Evolutionary conservation across 2,113 vertebrate genomes (phyloP).

Genomic region (Enhydra lutris): DNA sequence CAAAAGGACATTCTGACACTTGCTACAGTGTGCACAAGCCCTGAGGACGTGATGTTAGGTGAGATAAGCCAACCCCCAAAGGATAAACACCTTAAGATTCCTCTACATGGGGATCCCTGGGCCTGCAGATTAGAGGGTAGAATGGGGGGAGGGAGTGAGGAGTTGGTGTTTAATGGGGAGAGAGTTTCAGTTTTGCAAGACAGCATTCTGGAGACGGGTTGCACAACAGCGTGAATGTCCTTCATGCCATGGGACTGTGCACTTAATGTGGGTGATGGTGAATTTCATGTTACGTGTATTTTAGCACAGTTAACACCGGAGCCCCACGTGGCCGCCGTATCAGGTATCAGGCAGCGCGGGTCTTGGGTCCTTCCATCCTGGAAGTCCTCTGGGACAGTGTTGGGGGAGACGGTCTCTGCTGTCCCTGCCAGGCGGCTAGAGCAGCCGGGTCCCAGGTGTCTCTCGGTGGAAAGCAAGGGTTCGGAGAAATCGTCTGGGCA

Average conservation of each 20-base stretch:
- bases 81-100: rapidly evolving
- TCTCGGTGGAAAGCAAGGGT: neutral
- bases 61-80: neutral
- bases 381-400: neutral
- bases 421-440: rapidly evolving
- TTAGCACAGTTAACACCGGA: rapidly evolving
- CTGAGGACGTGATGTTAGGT: rapidly evolving
- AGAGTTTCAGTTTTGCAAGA: neutral
- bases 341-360: rapidly evolving
- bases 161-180: rapidly evolving
- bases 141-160: rapidly evolving
- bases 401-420: rapidly evolving
- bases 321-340: rapidly evolving
- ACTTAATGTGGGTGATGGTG: too few species aligned
- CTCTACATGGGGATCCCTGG: neutral
- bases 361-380: too few species aligned
- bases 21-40: rapidly evolving
- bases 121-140: rapidly evolving
- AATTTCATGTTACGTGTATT: neutral
- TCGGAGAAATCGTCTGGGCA: rapidly evolving
- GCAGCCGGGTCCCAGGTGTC: neutral
- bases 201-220: too few species aligned
- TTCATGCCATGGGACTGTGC: rapidly evolving
- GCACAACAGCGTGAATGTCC: rapidly evolving
- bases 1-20: rapidly evolving